Percentiles rank a stretch among this genome's conserved stretches.
These are phyloP conservation scores for Apus apus DNA, from an alignment of 2,113 vertebrate genomes.

Conservation along the genomic window DNA sequence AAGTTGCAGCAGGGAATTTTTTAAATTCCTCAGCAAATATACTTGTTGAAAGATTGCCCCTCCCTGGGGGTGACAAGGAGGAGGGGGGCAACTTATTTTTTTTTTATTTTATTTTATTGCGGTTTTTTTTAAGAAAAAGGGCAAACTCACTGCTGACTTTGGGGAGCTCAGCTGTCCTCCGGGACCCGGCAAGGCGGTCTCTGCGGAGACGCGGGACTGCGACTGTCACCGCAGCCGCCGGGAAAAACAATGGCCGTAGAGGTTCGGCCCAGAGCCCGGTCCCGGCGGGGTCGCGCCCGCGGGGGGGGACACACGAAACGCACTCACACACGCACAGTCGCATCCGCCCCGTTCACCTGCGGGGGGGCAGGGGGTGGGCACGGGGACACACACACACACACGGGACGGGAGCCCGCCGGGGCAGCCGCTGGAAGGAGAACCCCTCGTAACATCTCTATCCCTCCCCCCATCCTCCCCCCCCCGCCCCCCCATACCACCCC, in stretches of 20 bases:
- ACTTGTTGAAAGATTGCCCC: slow-evolving; percentile 84
- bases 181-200: neutral
- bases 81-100: neutral
- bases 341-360: slow-evolving; percentile 6
- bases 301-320: neutral
- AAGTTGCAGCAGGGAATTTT: slow-evolving; percentile 90
- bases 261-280: neutral
- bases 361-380: neutral
- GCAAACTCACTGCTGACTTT: neutral
- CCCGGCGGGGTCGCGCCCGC: neutral
- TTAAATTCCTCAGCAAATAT: slow-evolving; percentile 92
- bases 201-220: neutral
- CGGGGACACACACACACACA: neutral
- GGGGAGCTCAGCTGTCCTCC: neutral
- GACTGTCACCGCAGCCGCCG: slow-evolving; percentile 28
- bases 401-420: neutral
- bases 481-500: too few relatives aligned
- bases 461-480: neutral
- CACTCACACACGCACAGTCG: neutral
- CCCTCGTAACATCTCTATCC: neutral
- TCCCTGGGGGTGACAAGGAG: neutral
- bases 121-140: neutral
- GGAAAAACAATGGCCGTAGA: neutral
- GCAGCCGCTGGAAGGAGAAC: neutral
- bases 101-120: too few relatives aligned